Evolutionary conservation across 2,888 invertebrate species (phyloP).

Genomic region (Tipula lateralis): DNA sequence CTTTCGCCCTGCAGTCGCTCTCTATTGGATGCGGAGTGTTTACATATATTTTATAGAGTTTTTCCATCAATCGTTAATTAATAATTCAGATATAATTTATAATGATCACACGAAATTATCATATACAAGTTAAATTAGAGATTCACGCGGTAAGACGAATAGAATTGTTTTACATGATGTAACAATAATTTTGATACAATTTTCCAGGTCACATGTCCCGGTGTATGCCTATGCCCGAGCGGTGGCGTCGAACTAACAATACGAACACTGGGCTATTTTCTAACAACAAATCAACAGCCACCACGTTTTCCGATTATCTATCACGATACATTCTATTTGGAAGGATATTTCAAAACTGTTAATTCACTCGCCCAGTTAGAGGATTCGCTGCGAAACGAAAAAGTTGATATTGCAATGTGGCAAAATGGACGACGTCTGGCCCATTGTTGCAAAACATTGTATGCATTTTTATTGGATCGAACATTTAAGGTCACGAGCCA

Average conservation of each 20-base stretch:
- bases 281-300: slow-evolving; percentile 45
- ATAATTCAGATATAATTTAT: no score
- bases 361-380: slow-evolving; percentile 40
- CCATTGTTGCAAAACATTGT: slow-evolving; percentile 36
- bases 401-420: slow-evolving; percentile 46
- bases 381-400: slow-evolving; percentile 40
- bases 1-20: not conserved
- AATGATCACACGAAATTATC: slow-evolving; percentile 27
- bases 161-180: not conserved
- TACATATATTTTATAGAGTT: not conserved
- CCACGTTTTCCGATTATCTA: slow-evolving; percentile 46
- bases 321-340: slow-evolving; percentile 45
- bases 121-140: slow-evolving; percentile 40
- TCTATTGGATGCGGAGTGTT: not conserved
- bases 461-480: slow-evolving; percentile 38
- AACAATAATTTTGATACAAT: not conserved
- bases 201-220: slow-evolving; percentile 46
- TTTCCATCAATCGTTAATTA: no score
- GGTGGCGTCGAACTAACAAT: slow-evolving; percentile 46
- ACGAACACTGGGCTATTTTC: slow-evolving; percentile 46
- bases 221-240: slow-evolving; percentile 47
- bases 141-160: slow-evolving; percentile 44
- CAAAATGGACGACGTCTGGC: slow-evolving; percentile 47
- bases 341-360: slow-evolving; percentile 45
- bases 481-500: not conserved